These are phyloP conservation scores for Probaryconus sp. DNA, from an alignment of 1,140 invertebrate genomes.

Conservation along the genomic window DNA sequence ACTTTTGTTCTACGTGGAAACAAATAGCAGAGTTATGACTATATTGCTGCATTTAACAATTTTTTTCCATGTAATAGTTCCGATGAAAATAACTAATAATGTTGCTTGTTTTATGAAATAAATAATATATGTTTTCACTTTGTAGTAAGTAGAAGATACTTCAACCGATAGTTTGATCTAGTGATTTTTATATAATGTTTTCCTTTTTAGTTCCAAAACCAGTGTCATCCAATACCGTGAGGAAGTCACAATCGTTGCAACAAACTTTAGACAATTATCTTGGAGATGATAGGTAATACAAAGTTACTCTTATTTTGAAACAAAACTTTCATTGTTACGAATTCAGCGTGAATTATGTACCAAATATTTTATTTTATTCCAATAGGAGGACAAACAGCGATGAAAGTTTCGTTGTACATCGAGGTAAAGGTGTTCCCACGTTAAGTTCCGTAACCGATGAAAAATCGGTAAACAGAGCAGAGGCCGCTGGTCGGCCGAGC, in stretches of 20 bases:
- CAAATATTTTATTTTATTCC: too few relatives aligned
- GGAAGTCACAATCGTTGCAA: constrained; percentile 77
- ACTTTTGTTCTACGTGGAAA: too few relatives aligned
- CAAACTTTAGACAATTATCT: constrained; percentile 75
- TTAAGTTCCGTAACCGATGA: constrained; percentile 83
- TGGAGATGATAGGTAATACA: constrained; percentile 74
- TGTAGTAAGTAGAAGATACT: constrained; percentile 27
- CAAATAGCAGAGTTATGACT: too few relatives aligned
- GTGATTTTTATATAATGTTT: constrained; percentile 26
- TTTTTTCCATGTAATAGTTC: constrained; percentile 8
- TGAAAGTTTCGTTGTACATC: constrained; percentile 89
- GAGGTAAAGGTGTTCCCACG: constrained; percentile 87
- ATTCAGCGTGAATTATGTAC: too few relatives aligned
- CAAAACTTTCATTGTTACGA: too few relatives aligned
- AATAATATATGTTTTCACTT: constrained; percentile 41
- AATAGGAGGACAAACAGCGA: constrained; percentile 74
- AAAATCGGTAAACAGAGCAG: constrained; percentile 76
- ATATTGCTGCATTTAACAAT: constrained; percentile 27
- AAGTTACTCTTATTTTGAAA: too few relatives aligned
- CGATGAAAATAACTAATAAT: constrained; percentile 33
- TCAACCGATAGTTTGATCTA: not conserved
- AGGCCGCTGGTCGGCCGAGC: constrained; percentile 88
- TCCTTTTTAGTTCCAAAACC: constrained; percentile 76
- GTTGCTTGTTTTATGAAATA: constrained; percentile 48
- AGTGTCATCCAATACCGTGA: constrained; percentile 69